A percentile compares a stretch with the other conserved stretches of the same genome.
These are phyloP conservation scores for Euglossa dilemma DNA, from an alignment of 1,140 invertebrate genomes.

Conservation along the genomic window DNA sequence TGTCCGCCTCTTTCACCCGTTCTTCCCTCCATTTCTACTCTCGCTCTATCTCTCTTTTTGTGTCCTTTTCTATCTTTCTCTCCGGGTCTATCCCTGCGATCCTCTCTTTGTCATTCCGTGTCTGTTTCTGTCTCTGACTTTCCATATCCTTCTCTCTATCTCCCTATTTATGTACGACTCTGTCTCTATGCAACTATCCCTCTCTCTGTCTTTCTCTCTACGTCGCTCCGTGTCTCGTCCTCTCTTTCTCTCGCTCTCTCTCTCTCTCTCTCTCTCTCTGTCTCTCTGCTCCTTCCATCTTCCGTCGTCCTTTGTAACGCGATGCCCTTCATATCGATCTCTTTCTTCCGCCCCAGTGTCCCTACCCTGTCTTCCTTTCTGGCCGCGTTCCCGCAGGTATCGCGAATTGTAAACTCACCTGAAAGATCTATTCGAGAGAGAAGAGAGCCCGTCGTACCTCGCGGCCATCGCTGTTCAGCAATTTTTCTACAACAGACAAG, in stretches of 20 bases:
- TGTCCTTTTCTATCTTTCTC: not conserved
- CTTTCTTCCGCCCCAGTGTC: not conserved
- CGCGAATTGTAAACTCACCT: slow-evolving; percentile 83
- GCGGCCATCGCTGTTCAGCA: slow-evolving; percentile 95
- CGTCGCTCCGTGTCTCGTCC: not conserved
- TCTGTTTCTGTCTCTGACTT: not conserved
- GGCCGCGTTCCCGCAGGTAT: slow-evolving; percentile 29
- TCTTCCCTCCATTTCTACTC: not conserved
- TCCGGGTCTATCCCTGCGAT: not conserved
- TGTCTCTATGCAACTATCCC: too few species aligned
- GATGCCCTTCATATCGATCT: not conserved
- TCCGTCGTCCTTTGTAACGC: not conserved
- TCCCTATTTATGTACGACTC: not conserved
- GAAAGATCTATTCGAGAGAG: slow-evolving; percentile 99
- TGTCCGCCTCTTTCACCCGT: not conserved
- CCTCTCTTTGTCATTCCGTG: not conserved
- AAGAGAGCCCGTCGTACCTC: slow-evolving; percentile 97
- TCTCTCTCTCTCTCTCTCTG: too few species aligned
- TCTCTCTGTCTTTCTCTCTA: not conserved
- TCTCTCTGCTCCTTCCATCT: not conserved
- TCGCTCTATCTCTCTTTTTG: not conserved
- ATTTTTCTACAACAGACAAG: slow-evolving; percentile 92
- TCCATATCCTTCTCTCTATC: not conserved
- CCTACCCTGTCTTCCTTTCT: too few species aligned
- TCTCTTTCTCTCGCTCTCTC: too few species aligned